Percentiles rank a stretch among this genome's conserved stretches.
phyloP scores from a whole-genome alignment of 2,797 vertebrate genomes.

The Enteromius mattozi region DNA sequence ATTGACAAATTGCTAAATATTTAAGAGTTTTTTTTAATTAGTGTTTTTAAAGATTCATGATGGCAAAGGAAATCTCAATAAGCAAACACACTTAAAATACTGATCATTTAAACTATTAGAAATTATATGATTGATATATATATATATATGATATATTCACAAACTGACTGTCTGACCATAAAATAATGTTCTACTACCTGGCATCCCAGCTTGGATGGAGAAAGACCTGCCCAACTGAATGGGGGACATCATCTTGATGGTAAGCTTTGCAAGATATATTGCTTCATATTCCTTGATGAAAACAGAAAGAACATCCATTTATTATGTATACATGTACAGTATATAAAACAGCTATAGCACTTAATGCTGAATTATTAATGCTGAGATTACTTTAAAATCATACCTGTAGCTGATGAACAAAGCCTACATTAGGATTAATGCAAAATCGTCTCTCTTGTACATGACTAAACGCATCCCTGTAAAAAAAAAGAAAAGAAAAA shows the following conservation, averaged over 20 bases:
- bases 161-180: background rate
- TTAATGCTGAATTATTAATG: constrained; percentile 14
- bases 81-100: background rate
- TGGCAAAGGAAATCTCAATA: background rate
- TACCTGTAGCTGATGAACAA: constrained; percentile 98
- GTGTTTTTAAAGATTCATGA: background rate
- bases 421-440: constrained; percentile 99
- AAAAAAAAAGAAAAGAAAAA: background rate
- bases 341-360: background rate
- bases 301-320: constrained; percentile 25
- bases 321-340: background rate
- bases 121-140: too few relatives aligned
- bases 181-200: constrained; percentile 78
- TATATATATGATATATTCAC: background rate
- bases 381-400: constrained; percentile 27
- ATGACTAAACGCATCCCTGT: constrained; percentile 95
- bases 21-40: background rate
- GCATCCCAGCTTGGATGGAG: constrained; percentile 87
- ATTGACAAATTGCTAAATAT: background rate
- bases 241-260: constrained; percentile 98
- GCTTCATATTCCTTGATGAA: constrained; percentile 94
- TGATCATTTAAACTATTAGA: background rate
- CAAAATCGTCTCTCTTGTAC: constrained; percentile 99
- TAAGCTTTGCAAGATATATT: constrained; percentile 97
- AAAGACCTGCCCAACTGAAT: constrained; percentile 92